Percentiles rank a stretch among this genome's conserved stretches.
These are phyloP conservation scores for Noctuana brunneofusca DNA, from an alignment of 2,888 invertebrate genomes.

Conservation along the genomic window DNA sequence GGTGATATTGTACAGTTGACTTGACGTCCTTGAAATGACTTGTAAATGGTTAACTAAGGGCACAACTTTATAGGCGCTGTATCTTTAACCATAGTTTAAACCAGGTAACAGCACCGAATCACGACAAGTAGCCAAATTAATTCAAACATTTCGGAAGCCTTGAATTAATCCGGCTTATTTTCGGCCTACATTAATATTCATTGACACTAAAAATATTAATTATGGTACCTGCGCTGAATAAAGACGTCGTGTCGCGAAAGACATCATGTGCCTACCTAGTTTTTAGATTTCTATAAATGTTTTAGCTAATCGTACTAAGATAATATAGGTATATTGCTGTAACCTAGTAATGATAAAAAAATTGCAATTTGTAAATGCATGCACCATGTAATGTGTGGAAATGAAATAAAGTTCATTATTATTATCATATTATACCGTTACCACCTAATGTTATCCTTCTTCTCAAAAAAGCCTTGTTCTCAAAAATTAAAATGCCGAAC, in stretches of 20 bases:
- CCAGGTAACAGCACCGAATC: conserved; percentile 16
- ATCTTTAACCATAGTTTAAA: conserved; percentile 8
- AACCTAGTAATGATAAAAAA: too few species aligned
- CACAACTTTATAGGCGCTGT: conserved; percentile 19
- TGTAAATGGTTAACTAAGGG: conserved; percentile 15
- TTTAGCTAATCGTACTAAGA: too few species aligned
- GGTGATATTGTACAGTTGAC: conserved; percentile 12
- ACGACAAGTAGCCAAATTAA: conserved; percentile 26
- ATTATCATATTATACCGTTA: too few species aligned
- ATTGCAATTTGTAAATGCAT: too few species aligned
- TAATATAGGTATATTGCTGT: too few species aligned
- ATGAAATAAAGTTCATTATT: too few species aligned
- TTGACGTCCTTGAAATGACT: conserved; percentile 33
- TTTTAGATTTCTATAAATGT: too few species aligned
- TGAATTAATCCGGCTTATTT: conserved; percentile 20
- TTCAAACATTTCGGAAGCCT: conserved; percentile 13
- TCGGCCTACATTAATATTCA: conserved; percentile 16
- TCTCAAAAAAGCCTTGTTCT: too few species aligned
- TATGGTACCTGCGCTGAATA: neutral
- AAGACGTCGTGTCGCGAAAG: too few species aligned
- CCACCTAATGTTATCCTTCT: too few species aligned
- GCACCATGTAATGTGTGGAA: too few species aligned
- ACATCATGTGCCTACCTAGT: too few species aligned
- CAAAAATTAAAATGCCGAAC: neutral
- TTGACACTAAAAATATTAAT: conserved; percentile 21